phyloP scores from a whole-genome alignment of 2,888 invertebrate genomes.

The Syrphus vitripennis region DNA sequence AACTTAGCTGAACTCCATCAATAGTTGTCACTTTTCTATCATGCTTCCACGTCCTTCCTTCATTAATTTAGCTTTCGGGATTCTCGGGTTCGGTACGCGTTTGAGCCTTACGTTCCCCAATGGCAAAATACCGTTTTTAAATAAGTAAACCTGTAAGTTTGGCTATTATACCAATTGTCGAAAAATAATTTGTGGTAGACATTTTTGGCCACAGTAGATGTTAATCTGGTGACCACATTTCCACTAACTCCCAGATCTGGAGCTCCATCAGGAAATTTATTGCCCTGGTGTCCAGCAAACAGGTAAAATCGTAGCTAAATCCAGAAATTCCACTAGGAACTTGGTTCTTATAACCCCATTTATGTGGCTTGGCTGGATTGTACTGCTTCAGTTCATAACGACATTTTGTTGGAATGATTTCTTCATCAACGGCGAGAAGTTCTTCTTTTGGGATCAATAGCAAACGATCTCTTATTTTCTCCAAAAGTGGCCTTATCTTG shows the following conservation, averaged over 20 bases:
- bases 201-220: conserved; percentile 5
- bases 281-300: conserved; percentile 75
- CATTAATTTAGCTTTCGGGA: conserved; percentile 25
- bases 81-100: conserved; percentile 22
- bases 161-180: conserved; percentile 57
- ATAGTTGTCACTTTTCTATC: conserved; percentile 45
- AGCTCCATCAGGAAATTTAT: conserved; percentile 64
- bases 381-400: conserved; percentile 73
- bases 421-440: too few relatives aligned
- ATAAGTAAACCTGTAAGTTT: conserved; percentile 16
- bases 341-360: conserved; percentile 76
- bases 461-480: not conserved
- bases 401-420: conserved; percentile 77
- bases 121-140: conserved; percentile 37
- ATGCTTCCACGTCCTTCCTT: conserved; percentile 32
- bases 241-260: conserved; percentile 71
- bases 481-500: not conserved
- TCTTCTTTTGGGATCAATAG: not conserved
- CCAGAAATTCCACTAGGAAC: too few relatives aligned
- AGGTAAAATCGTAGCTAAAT: conserved; percentile 76
- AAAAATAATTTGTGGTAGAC: conserved; percentile 42
- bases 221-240: conserved; percentile 18
- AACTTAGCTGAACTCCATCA: conserved; percentile 46
- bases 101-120: conserved; percentile 42
- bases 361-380: conserved; percentile 76